Base-by-base conservation (phyloP, 2,888 invertebrate genomes). In the Branchipolynoe longqiensis region DNA sequence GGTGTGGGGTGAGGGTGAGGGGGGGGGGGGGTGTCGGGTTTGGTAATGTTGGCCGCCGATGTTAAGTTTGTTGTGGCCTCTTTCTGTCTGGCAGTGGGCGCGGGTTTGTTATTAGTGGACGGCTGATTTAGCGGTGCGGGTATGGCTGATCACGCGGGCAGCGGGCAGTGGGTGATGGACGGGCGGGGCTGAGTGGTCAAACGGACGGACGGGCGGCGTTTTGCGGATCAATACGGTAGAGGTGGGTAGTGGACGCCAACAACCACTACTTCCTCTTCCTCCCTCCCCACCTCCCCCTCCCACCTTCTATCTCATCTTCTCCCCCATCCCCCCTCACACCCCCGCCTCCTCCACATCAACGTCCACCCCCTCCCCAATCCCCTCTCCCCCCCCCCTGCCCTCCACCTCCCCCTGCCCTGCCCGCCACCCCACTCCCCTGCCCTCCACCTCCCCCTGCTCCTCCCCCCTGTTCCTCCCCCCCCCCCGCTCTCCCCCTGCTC, bases 351-450 rank as follows among this genome's bases (percentile, higher is more conserved):
- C n/a, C n/a, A n/a, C n/a, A n/a, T n/a, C n/a, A n/a, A n/a, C n/a
- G n/a, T n/a, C n/a, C n/a, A n/a, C n/a, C n/a, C n/a, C n/a, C n/a
- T n/a, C n/a, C n/a, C 3, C 22, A 25, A 56, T 22, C 56, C 56
- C 25, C 22, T 22, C n/a, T 56, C 56, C 22, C 25, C 56, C 25
- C 14, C 62, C 31, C 62, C 25, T 58, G 58, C n/a, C 58, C 58
- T 28, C 3, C 31, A 25, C 62, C 12, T 62, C 14, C 31, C 62
- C 62, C 31, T 62, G 31, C 31, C 62, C 31, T 14, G 4, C 25
- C 62, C 62, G 25, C 31, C 31, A 28, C 62, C 62, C 62, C 62
- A 62, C 25, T 18, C 62, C 56, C 56, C 56, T 56, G 3, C 56
- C 56, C 25, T 12, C 12, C 25, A 25, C 25, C 18, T n/a, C 56